Evolutionary conservation across 2,797 vertebrate genomes (phyloP), one percentile per base, ranked within the genome.

Genomic region (Denticeps clupeoides): DNA sequence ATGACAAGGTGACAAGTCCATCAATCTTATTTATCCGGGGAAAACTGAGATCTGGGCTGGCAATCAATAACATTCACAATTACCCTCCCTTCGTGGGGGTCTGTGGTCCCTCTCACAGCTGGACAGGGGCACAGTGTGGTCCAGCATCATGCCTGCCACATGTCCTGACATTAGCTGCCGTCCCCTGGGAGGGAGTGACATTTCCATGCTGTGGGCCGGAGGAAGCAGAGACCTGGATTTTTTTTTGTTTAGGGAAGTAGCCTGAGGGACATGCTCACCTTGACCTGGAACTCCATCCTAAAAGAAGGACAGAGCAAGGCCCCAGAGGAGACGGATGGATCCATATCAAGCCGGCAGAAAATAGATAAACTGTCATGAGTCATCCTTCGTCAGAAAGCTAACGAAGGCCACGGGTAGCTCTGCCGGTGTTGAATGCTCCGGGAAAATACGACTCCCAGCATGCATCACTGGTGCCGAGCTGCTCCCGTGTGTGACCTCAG

Each of bases 31-130:
- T 79, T 77, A 76, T 77, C 80, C 71, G 48, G 71, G 68, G 76
- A 80, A 78, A 71, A 74, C 64, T 29, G 59, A 60, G 65, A 65
- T 73, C 67, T 58, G 66, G 64, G 23, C 60, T 50, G 67, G 74
- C 79, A 79, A 83, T 83, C 80, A 83, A 83, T 83, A 83, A 81
- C 45, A 59, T 65, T 75, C 78, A 82, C 78, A 83, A 85, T 82
- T 83, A 82, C 80, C 74, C 67, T 60, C 66, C 65, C 72, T 45
- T 43, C 70, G 57, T 58, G 56, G 69, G 60, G 71, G 68, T 57
- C 48, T 33, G 40, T 41, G 44, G 67, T 72, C 67, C 69, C 64
- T 4, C 2, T 56, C 77, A 72, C 80, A 81, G 78, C 74, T 83
- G 80, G 80, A 73, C 67, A 11, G 63, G 60, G 69, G 37, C 69